These are phyloP conservation scores for Synchiropus splendidus DNA, from an alignment of 2,113 vertebrate genomes.

Conservation along the genomic window DNA sequence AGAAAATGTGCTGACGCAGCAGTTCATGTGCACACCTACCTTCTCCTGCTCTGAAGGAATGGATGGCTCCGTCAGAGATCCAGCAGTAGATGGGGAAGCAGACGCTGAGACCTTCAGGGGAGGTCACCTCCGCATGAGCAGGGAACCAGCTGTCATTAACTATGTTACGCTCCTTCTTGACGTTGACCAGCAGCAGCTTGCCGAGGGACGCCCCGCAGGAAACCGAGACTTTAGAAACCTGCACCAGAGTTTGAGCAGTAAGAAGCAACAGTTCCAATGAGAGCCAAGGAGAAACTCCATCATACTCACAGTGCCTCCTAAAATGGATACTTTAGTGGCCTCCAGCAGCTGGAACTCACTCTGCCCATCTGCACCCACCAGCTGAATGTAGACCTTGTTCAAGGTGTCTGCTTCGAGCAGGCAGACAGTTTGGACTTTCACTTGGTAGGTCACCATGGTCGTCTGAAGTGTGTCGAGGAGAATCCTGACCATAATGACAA, in stretches of 20 bases:
- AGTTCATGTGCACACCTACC: too few species aligned
- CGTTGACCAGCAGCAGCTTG: constrained; percentile 36
- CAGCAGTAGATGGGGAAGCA: constrained; percentile 51
- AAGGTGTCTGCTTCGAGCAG: neutral
- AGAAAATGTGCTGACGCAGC: too few species aligned
- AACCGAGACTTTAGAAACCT: constrained; percentile 23
- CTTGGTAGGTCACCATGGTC: constrained; percentile 29
- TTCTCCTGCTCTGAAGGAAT: constrained; percentile 41
- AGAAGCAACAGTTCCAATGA: neutral
- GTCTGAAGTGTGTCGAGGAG: too few species aligned
- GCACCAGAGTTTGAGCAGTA: neutral
- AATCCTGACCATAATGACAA: too few species aligned
- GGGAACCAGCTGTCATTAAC: constrained; percentile 41
- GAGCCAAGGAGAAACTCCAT: neutral
- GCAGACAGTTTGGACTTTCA: constrained; percentile 16
- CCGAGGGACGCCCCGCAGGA: constrained; percentile 29
- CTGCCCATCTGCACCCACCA: constrained; percentile 39
- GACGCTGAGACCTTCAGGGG: constrained; percentile 26
- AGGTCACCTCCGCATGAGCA: constrained; percentile 34
- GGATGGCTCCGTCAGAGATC: constrained; percentile 22
- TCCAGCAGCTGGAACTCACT: constrained; percentile 1
- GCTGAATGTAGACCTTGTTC: constrained; percentile 38
- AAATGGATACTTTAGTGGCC: rapidly evolving
- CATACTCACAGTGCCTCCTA: constrained; percentile 20
- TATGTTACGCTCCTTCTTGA: too few species aligned